These are phyloP conservation scores for Dromococcyx pavoninus DNA, from an alignment of 2,797 vertebrate genomes.

Conservation along the genomic window DNA sequence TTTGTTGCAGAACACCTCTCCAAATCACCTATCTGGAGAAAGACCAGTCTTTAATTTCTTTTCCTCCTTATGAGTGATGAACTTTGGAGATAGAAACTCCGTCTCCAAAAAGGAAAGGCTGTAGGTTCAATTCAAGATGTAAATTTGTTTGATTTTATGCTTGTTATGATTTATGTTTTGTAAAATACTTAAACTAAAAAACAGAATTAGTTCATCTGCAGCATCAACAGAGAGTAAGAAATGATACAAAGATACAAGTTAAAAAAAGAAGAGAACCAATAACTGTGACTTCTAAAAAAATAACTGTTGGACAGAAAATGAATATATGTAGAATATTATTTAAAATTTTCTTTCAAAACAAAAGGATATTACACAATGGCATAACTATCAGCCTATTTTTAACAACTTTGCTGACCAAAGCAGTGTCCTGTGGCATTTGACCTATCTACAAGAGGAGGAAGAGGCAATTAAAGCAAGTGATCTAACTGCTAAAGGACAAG, in stretches of 20 bases:
- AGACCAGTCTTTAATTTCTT: neutral
- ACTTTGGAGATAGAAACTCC: neutral
- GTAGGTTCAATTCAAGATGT: neutral
- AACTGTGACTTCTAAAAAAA: neutral
- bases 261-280: neutral
- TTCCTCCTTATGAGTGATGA: neutral
- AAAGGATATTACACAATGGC: neutral
- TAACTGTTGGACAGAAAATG: neutral
- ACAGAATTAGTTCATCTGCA: neutral
- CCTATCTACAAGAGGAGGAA: neutral
- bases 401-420: neutral
- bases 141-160: neutral
- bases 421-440: neutral
- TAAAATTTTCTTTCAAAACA: neutral
- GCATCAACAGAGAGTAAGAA: neutral
- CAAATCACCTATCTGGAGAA: neutral
- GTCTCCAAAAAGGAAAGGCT: neutral
- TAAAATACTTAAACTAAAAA: neutral
- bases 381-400: neutral
- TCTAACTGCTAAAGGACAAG: neutral
- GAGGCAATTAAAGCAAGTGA: neutral
- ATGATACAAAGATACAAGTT: neutral
- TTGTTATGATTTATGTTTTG: neutral
- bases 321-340: neutral
- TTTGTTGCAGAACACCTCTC: neutral